These are phyloP conservation scores for Sebastes matsubarae DNA, from an alignment of 2,797 vertebrate genomes.

Conservation along the genomic window DNA sequence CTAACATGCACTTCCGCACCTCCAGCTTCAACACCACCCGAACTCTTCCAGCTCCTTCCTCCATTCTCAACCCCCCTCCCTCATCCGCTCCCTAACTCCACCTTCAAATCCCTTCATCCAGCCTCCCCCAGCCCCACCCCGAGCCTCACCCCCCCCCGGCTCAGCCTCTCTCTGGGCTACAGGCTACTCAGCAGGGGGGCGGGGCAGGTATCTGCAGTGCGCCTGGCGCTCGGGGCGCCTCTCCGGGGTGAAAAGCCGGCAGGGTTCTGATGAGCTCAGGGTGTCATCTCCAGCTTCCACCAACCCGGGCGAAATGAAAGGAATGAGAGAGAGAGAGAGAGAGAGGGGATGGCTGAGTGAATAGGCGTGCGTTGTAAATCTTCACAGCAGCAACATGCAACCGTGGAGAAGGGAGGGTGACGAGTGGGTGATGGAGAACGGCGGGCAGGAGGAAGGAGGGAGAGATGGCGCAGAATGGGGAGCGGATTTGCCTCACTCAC, in stretches of 20 bases:
- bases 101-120: slow-evolving; percentile 47
- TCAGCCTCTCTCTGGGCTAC: slow-evolving; percentile 48
- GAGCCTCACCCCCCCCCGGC: slow-evolving; percentile 6
- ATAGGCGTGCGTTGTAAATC: slow-evolving; percentile 94
- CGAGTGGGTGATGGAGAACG: slow-evolving; percentile 58
- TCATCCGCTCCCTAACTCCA: slow-evolving; percentile 26
- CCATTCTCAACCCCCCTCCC: not conserved
- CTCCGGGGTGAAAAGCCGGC: slow-evolving; percentile 89
- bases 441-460: slow-evolving; percentile 28
- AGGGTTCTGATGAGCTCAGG: slow-evolving; percentile 90
- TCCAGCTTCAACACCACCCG: not conserved
- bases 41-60: not conserved
- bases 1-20: not conserved
- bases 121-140: slow-evolving; percentile 18
- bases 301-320: slow-evolving; percentile 54
- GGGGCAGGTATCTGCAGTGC: slow-evolving; percentile 67
- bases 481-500: slow-evolving; percentile 91
- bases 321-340: slow-evolving; percentile 59
- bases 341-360: slow-evolving; percentile 87
- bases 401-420: slow-evolving; percentile 79
- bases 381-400: slow-evolving; percentile 93
- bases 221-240: slow-evolving; percentile 85
- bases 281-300: slow-evolving; percentile 89
- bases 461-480: slow-evolving; percentile 86
- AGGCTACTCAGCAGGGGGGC: slow-evolving; percentile 42